phyloP scores from a whole-genome alignment of 2,113 vertebrate genomes.

The Callionymus lyra region DNA sequence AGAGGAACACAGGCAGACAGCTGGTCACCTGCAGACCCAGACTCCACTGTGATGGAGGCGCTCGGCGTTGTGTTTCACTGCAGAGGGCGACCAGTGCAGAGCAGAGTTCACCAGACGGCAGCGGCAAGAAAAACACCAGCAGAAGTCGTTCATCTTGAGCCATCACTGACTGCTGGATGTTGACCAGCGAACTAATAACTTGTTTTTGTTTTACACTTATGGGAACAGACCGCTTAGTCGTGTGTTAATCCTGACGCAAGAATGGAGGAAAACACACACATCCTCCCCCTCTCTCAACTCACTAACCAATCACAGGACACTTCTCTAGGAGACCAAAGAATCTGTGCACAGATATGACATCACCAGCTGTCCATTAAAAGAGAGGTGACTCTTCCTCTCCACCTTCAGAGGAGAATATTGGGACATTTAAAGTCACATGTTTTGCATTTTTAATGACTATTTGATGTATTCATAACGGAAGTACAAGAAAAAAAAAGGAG shows the following conservation, averaged over 20 bases:
- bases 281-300: slow-evolving; percentile 32
- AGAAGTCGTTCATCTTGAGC: background rate
- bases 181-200: background rate
- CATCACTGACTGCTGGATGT: background rate
- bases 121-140: background rate
- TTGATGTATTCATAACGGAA: no score
- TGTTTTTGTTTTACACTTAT: background rate
- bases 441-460: no score
- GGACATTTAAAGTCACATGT: no score
- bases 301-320: slow-evolving; percentile 57
- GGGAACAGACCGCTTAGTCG: slow-evolving; percentile 8
- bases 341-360: slow-evolving; percentile 66
- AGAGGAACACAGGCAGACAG: slow-evolving; percentile 58
- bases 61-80: slow-evolving; percentile 58
- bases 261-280: slow-evolving; percentile 14
- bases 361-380: slow-evolving; percentile 65
- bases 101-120: slow-evolving; percentile 24
- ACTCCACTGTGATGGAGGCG: slow-evolving; percentile 44
- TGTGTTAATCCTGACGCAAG: slow-evolving; percentile 59
- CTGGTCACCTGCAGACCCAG: slow-evolving; percentile 69
- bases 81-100: slow-evolving; percentile 45
- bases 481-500: no score
- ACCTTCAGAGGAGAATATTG: background rate
- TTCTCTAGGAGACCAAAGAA: slow-evolving; percentile 66
- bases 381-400: slow-evolving; percentile 53